Percentiles rank a stretch among this genome's conserved stretches.
Conservation (phyloP, 2,888 invertebrate species). For the Melinaea menophilus region DNA sequence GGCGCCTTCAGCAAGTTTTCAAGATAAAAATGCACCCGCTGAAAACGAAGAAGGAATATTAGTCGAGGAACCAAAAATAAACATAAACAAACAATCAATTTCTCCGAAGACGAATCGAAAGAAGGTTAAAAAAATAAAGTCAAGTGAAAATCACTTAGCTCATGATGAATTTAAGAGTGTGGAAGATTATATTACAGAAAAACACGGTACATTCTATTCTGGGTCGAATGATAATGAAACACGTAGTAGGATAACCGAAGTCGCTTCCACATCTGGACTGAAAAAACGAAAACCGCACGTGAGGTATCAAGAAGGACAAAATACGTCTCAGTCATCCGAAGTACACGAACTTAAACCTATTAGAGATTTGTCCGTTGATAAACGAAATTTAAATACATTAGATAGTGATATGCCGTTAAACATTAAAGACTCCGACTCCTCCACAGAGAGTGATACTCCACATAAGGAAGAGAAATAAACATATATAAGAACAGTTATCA, state of each 20-base stretch:
- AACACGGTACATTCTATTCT: slow-evolving; percentile 9
- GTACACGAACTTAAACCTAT: slow-evolving; percentile 28
- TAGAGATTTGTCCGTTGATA: slow-evolving; percentile 20
- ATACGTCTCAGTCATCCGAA: slow-evolving; percentile 3
- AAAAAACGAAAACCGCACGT: slow-evolving; percentile 19
- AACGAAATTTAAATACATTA: slow-evolving; percentile 24
- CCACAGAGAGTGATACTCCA: not conserved
- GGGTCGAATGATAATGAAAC: not conserved
- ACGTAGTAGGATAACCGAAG: not conserved
- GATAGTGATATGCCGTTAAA: slow-evolving; percentile 25
- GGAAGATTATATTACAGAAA: slow-evolving; percentile 31
- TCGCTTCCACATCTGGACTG: slow-evolving; percentile 4
- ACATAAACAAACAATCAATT: too few species aligned
- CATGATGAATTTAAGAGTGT: slow-evolving; percentile 27
- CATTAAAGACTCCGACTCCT: not conserved
- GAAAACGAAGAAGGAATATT: too few species aligned
- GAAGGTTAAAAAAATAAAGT: not conserved
- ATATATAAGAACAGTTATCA: not conserved
- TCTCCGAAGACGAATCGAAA: not conserved
- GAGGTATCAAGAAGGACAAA: slow-evolving; percentile 13
- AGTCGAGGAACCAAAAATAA: too few species aligned
- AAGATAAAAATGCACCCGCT: too few species aligned
- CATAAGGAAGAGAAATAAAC: not conserved
- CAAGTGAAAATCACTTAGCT: slow-evolving; percentile 8
- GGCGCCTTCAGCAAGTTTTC: too few species aligned